Percentiles rank a stretch among this genome's conserved stretches.
These are phyloP conservation scores for Ormyrus rosae DNA, from an alignment of 2,888 invertebrate species.

Conservation along the genomic window DNA sequence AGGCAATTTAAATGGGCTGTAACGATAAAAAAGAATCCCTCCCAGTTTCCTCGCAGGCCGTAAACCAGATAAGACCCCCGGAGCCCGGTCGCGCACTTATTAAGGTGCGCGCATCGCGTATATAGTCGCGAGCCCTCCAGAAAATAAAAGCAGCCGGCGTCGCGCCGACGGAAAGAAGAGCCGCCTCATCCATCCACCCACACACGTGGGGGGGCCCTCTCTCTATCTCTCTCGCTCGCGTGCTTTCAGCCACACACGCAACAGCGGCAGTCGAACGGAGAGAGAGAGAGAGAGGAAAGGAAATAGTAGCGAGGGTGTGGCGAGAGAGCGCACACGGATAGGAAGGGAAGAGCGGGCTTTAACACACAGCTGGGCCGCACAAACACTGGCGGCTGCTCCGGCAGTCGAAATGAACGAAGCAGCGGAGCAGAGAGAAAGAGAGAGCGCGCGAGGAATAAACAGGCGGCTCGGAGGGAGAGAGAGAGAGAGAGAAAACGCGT, in stretches of 20 bases:
- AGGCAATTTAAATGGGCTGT: no score
- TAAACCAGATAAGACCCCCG: no score
- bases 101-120: no score
- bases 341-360: neutral
- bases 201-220: neutral
- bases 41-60: no score
- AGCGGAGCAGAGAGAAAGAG: neutral
- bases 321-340: neutral
- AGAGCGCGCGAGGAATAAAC: neutral
- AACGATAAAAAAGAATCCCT: no score
- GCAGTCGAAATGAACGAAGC: neutral
- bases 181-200: constrained; percentile 7
- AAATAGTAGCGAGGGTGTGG: neutral
- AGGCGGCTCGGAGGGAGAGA: neutral
- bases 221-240: no score
- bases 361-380: neutral
- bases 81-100: no score
- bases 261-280: neutral
- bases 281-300: constrained; percentile 41
- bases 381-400: neutral
- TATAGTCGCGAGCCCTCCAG: no score
- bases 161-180: neutral
- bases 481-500: constrained; percentile 1
- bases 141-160: neutral
- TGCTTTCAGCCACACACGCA: neutral